These are phyloP conservation scores for Musca domestica DNA, from an alignment of 1,140 invertebrate genomes.

Conservation along the genomic window DNA sequence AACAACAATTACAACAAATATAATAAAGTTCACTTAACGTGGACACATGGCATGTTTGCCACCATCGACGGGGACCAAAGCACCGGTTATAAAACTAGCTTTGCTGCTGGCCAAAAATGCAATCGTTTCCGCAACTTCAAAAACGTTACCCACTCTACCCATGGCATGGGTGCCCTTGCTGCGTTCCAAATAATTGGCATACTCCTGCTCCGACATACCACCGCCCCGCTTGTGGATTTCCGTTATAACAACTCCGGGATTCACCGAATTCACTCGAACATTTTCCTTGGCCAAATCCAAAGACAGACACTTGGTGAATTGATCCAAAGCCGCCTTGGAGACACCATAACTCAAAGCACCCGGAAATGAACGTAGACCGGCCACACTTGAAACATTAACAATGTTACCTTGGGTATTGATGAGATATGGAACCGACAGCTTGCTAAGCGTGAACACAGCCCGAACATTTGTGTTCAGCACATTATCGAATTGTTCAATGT, in stretches of 20 bases:
- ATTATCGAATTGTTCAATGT: conserved; percentile 77
- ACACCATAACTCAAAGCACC: conserved; percentile 78
- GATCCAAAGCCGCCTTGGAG: conserved; percentile 87
- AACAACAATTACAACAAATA: not conserved
- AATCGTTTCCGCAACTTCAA: conserved; percentile 79
- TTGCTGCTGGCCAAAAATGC: conserved; percentile 79
- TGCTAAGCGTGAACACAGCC: conserved; percentile 78
- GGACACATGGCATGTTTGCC: conserved; percentile 48
- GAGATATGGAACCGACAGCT: conserved; percentile 79
- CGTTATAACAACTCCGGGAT: conserved; percentile 78
- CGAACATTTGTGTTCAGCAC: conserved; percentile 83
- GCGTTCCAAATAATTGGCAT: conserved; percentile 70
- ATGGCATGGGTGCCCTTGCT: conserved; percentile 77
- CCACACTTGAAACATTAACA: conserved; percentile 89
- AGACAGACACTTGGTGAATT: conserved; percentile 79
- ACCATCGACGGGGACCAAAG: conserved; percentile 77
- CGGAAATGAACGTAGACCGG: conserved; percentile 77
- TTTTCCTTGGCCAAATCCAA: conserved; percentile 77
- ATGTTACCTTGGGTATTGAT: conserved; percentile 79
- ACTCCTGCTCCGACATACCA: conserved; percentile 70
- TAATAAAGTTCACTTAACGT: conserved; percentile 31
- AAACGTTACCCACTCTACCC: conserved; percentile 70
- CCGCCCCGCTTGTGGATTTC: conserved; percentile 79
- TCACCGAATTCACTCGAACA: conserved; percentile 83
- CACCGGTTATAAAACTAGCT: conserved; percentile 81